Evolutionary conservation across 2,797 vertebrate species (phyloP).

Genomic region (Pogoniulus pusillus): DNA sequence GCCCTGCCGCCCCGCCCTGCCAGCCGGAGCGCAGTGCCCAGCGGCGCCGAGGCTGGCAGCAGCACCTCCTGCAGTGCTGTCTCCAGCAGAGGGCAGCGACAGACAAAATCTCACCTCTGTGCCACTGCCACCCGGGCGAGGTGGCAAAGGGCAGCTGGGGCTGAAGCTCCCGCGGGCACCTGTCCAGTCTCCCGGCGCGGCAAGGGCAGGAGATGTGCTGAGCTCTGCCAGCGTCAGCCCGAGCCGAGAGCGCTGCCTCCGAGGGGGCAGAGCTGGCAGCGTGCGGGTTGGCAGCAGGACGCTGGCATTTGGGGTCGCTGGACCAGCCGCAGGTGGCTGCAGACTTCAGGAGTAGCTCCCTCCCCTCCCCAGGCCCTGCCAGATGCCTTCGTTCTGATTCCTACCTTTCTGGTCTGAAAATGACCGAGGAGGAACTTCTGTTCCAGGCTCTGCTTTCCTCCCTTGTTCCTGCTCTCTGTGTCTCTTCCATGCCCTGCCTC

Average conservation of each 20-base stretch:
- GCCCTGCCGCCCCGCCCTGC: background rate
- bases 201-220: background rate
- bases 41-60: rapidly evolving
- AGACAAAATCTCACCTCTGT: constrained; percentile 20
- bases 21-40: rapidly evolving
- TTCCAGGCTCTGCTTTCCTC: background rate
- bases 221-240: background rate
- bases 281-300: background rate
- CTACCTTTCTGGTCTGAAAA: background rate
- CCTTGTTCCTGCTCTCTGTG: background rate
- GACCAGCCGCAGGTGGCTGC: background rate
- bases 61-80: background rate
- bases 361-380: background rate
- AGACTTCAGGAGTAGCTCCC: background rate
- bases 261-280: background rate
- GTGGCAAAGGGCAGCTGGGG: background rate
- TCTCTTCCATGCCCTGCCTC: background rate
- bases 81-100: constrained; percentile 62
- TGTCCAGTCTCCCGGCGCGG: background rate
- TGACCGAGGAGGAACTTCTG: background rate
- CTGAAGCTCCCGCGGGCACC: background rate
- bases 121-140: no score
- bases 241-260: background rate
- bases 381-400: background rate
- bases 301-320: background rate